Evolutionary conservation across 2,113 vertebrate species (phyloP).

Genomic region (Urocynchramus pylzowi): DNA sequence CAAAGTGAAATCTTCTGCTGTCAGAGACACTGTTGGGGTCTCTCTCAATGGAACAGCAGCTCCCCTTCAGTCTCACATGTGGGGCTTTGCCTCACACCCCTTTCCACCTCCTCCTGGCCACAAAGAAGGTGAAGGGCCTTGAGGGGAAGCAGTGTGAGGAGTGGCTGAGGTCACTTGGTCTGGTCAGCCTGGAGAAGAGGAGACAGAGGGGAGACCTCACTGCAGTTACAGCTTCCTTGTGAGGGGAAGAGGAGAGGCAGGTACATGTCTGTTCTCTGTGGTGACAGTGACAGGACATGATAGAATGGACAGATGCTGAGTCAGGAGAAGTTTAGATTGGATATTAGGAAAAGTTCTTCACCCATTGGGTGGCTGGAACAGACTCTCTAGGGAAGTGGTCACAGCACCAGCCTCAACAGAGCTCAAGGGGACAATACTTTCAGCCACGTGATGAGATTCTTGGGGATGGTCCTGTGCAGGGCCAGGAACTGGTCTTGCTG

Average conservation of each 20-base stretch:
- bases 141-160: not conserved
- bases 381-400: not conserved
- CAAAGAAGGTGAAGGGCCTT: too few relatives aligned
- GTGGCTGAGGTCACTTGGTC: not conserved
- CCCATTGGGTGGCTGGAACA: not conserved
- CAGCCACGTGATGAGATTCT: not conserved
- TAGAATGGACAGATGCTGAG: accelerated
- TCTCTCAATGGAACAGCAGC: not conserved
- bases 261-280: too few relatives aligned
- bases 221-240: accelerated
- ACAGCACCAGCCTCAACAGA: not conserved
- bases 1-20: slow-evolving; percentile 64
- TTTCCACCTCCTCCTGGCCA: not conserved
- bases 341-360: not conserved
- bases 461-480: not conserved
- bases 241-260: not conserved
- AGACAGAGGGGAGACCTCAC: not conserved
- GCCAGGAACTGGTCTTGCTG: not conserved
- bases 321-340: not conserved
- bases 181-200: not conserved
- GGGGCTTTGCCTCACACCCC: not conserved
- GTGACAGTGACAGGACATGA: accelerated
- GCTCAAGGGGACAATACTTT: not conserved
- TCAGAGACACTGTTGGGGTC: not conserved
- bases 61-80: accelerated